phyloP scores from a whole-genome alignment of 2,113 vertebrate species.

The Mormyrus lacerda region DNA sequence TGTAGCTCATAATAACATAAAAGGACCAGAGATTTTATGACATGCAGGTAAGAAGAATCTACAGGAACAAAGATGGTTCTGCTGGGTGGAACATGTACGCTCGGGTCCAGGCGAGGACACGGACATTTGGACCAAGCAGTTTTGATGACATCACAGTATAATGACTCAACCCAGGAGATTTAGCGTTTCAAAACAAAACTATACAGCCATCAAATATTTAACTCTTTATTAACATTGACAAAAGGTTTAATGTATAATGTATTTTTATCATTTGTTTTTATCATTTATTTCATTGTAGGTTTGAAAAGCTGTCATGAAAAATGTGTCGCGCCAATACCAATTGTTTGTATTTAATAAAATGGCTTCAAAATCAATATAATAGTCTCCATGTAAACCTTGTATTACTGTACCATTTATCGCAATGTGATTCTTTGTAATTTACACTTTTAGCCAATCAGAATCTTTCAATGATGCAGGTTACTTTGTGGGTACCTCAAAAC shows the following conservation, averaged over 20 bases:
- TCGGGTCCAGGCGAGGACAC: neutral
- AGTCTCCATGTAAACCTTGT: neutral
- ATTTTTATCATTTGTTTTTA: neutral
- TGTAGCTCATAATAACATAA: neutral
- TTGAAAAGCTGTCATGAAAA: neutral
- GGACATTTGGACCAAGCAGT: neutral
- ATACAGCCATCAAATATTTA: neutral
- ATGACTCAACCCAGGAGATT: neutral
- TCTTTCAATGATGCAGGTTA: neutral
- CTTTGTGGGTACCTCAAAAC: neutral
- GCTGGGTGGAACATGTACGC: neutral
- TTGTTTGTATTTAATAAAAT: neutral
- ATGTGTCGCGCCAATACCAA: neutral
- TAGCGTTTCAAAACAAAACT: neutral
- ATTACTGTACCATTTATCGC: neutral
- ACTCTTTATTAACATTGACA: neutral
- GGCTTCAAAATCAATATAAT: neutral
- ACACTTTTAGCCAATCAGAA: neutral
- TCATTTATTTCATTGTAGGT: neutral
- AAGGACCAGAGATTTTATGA: neutral
- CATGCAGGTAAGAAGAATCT: neutral
- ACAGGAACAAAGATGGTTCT: neutral
- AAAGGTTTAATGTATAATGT: neutral
- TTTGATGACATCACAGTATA: slow-evolving; percentile 2
- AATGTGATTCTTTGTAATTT: neutral